Evolutionary conservation across 2,888 invertebrate genomes (phyloP).

Genomic region (Pammene aurita): DNA sequence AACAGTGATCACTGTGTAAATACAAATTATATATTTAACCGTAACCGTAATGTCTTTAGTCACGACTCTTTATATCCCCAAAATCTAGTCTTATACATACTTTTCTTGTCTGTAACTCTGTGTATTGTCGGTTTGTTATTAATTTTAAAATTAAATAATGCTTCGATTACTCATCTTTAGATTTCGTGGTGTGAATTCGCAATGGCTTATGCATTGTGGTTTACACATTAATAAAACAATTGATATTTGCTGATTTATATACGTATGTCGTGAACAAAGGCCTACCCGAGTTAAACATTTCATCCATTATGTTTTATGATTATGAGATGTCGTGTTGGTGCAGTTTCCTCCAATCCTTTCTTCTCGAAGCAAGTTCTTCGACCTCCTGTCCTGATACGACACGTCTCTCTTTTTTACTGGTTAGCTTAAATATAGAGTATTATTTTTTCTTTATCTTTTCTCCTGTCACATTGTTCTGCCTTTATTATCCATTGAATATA

Average conservation of each 20-base stretch:
- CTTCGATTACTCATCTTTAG: not conserved
- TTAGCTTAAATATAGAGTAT: not conserved
- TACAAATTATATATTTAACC: not conserved
- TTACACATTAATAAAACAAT: not conserved
- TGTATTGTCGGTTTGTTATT: not conserved
- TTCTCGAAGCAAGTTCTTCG: slow-evolving; percentile 3
- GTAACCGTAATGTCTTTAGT: not conserved
- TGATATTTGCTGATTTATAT: too few species aligned
- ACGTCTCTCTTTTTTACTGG: not conserved
- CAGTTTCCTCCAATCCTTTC: slow-evolving; percentile 1
- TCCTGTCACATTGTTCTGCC: too few species aligned
- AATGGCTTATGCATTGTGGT: slow-evolving; percentile 1
- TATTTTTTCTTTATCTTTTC: not conserved
- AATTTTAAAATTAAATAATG: not conserved
- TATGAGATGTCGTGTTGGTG: not conserved
- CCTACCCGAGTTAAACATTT: too few species aligned
- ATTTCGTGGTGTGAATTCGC: not conserved
- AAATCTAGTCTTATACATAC: not conserved
- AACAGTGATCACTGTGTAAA: not conserved
- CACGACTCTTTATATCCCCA: not conserved
- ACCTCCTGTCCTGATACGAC: not conserved
- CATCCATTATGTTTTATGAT: not conserved
- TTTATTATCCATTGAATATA: too few species aligned
- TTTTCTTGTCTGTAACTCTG: not conserved
- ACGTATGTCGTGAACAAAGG: too few species aligned